Percentiles rank a stretch among this genome's conserved stretches.
Conservation (phyloP, 2,888 invertebrate species). For the Trilocha varians region DNA sequence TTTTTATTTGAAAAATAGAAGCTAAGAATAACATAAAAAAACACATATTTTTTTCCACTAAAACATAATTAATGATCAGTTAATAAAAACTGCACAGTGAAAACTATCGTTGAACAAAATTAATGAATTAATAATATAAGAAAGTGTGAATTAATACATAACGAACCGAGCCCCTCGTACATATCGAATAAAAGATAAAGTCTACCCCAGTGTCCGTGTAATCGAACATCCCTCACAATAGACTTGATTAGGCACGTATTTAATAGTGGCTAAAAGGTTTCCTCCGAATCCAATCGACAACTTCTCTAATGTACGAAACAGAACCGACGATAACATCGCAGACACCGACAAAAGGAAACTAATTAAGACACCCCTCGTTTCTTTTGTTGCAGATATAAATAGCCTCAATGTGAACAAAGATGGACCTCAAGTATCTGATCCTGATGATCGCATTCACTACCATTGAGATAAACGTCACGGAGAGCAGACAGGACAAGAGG, state of each 20-base stretch:
- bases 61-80: too few species aligned
- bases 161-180: not conserved
- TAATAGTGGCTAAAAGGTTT: not conserved
- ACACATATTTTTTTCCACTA: too few species aligned
- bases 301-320: slow-evolving; percentile 30
- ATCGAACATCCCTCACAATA: not conserved
- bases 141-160: not conserved
- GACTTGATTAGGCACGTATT: not conserved
- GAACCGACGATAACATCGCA: slow-evolving; percentile 22
- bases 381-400: slow-evolving; percentile 62
- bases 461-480: slow-evolving; percentile 62
- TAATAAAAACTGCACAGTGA: too few species aligned
- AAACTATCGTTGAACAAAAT: too few species aligned
- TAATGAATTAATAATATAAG: not conserved
- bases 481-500: slow-evolving; percentile 62
- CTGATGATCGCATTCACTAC: slow-evolving; percentile 64
- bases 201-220: not conserved
- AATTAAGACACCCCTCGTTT: slow-evolving; percentile 26
- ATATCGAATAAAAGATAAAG: not conserved
- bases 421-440: slow-evolving; percentile 64
- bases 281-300: slow-evolving; percentile 30
- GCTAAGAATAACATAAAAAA: too few species aligned
- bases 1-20: too few species aligned
- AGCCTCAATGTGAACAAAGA: slow-evolving; percentile 45
- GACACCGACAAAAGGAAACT: slow-evolving; percentile 21